Evolutionary conservation across 2,888 invertebrate genomes (phyloP), one percentile per base, ranked within the genome.

Genomic region (Lepidocyrtinus sp.): DNA sequence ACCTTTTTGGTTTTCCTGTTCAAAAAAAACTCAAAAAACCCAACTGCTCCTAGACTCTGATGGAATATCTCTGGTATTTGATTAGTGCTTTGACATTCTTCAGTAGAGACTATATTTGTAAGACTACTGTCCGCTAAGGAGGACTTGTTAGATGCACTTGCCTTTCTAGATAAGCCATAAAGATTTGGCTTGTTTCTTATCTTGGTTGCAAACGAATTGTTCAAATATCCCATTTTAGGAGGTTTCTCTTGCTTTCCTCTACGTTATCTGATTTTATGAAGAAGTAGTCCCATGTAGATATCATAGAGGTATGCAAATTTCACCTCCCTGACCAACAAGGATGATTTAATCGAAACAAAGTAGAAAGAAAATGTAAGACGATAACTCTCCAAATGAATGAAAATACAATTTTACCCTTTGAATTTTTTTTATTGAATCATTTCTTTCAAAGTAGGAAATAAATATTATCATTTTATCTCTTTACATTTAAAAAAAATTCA

Each of bases 251-350:
- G n/a, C n/a, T n/a, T n/a, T n/a, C n/a, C n/a, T n/a, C n/a, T n/a
- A n/a, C n/a, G n/a, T n/a, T n/a, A n/a, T n/a, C n/a, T 36, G 74
- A 74, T 74, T 67, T 74, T 74, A 74, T 74, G 65, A 45, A 62
- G 3, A 17, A 62, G n/a, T n/a, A n/a, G n/a, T n/a, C n/a, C n/a
- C 62, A 71, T 62, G 12, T 63, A 62, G 26, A 72, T 45, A n/a
- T n/a, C 61, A 45, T 25, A 72, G 63, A 67, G 65, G 74, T 67
- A 63, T 75, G 69, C 69, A 65, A 63, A 64, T 64, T 50, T 68
- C 22, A n/a, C n/a, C n/a, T n/a, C n/a, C n/a, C n/a, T n/a, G n/a
- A n/a, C n/a, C n/a, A n/a, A n/a, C n/a, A n/a, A n/a, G n/a, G n/a
- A n/a, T n/a, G 36, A 50, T 46, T 63, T 27, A 55, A 75, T 69